Evolutionary conservation across 1,140 invertebrate genomes (phyloP).

Genomic region (Sipha flava): DNA sequence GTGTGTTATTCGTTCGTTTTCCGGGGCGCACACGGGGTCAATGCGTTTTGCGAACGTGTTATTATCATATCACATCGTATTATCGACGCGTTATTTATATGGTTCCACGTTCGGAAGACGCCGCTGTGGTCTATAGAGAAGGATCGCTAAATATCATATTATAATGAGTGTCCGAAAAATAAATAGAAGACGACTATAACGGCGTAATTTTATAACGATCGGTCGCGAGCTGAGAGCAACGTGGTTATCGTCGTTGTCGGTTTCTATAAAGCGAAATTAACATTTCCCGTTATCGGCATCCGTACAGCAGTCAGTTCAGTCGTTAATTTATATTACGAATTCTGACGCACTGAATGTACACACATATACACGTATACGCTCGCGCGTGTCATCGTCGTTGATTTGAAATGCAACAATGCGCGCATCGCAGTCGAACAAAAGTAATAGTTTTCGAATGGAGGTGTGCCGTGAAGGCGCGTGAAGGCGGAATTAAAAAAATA

Average conservation of each 20-base stretch:
- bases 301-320: not conserved
- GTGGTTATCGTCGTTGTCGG: not conserved
- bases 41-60: too few relatives aligned
- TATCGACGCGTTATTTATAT: too few relatives aligned
- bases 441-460: not conserved
- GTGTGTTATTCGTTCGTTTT: too few relatives aligned
- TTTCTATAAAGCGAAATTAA: not conserved
- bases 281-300: not conserved
- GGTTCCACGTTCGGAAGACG: too few relatives aligned
- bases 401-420: slow-evolving; percentile 29
- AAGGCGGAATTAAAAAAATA: slow-evolving; percentile 4
- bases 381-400: slow-evolving; percentile 23
- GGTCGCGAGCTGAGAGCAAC: not conserved
- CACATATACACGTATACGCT: not conserved
- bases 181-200: too few relatives aligned
- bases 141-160: too few relatives aligned
- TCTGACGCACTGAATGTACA: not conserved
- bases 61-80: too few relatives aligned
- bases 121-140: too few relatives aligned
- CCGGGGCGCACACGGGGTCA: too few relatives aligned
- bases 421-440: slow-evolving; percentile 3
- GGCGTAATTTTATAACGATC: too few relatives aligned
- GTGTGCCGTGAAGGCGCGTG: not conserved
- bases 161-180: too few relatives aligned
- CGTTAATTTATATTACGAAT: not conserved